phyloP scores from a whole-genome alignment of 1,140 invertebrate species.

The Pristionchus pacificus region DNA sequence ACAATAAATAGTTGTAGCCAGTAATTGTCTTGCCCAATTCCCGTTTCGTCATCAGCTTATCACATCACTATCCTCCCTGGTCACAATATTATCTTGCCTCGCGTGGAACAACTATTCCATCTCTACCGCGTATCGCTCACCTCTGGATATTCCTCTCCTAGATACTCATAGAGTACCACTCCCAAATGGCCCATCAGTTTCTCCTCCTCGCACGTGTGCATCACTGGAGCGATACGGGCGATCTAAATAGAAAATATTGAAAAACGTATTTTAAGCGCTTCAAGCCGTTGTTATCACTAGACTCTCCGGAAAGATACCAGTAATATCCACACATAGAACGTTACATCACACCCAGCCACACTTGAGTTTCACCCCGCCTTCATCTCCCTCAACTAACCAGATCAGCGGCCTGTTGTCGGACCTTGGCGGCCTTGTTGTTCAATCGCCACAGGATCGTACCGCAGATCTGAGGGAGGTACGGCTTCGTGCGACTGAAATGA shows the following conservation, averaged over 20 bases:
- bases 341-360: too few species aligned
- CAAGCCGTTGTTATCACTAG: too few species aligned
- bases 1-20: too few species aligned
- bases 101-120: too few species aligned
- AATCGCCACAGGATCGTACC: conserved; percentile 98
- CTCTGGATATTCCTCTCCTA: conserved; percentile 99
- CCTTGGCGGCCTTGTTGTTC: conserved; percentile 99
- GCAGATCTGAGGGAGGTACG: conserved; percentile 97
- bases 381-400: conserved; percentile 63
- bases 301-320: too few species aligned
- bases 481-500: conserved; percentile 76
- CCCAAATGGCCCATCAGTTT: conserved; percentile 99
- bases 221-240: conserved; percentile 93
- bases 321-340: too few species aligned
- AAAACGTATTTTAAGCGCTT: not conserved
- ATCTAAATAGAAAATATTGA: conserved; percentile 63
- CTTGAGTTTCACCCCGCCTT: too few species aligned
- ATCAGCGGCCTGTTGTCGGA: conserved; percentile 97
- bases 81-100: too few species aligned
- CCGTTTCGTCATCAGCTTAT: too few species aligned
- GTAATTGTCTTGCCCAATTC: not conserved
- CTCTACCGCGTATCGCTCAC: too few species aligned
- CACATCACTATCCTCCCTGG: too few species aligned
- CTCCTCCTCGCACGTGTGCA: conserved; percentile 99
- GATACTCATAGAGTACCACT: conserved; percentile 97